A percentile compares a stretch with the other conserved stretches of the same genome.
Conservation (phyloP, 2,888 invertebrate genomes). For the Yponomeuta cagnagella region DNA sequence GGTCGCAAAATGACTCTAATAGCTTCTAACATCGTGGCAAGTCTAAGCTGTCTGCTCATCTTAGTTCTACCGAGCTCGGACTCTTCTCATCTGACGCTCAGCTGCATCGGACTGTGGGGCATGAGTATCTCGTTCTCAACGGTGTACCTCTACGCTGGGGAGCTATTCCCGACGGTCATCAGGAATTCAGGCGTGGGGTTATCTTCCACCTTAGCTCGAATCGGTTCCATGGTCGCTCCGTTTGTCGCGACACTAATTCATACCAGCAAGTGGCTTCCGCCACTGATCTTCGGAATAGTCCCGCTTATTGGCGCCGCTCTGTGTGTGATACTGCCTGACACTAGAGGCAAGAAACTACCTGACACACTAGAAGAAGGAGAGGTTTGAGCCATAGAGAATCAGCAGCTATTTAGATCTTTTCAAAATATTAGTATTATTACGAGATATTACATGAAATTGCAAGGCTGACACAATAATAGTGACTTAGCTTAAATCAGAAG, state of each 20-base stretch:
- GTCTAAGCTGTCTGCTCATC: slow-evolving; percentile 79
- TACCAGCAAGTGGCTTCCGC: slow-evolving; percentile 78
- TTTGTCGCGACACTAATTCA: slow-evolving; percentile 82
- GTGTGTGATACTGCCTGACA: slow-evolving; percentile 85
- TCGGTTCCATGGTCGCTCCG: slow-evolving; percentile 91
- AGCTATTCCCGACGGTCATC: slow-evolving; percentile 92
- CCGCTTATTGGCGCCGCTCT: slow-evolving; percentile 81
- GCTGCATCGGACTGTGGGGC: slow-evolving; percentile 86
- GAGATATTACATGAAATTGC: not conserved
- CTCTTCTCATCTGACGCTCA: slow-evolving; percentile 76
- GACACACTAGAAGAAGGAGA: slow-evolving; percentile 90
- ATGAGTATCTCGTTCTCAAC: slow-evolving; percentile 90
- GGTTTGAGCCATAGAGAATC: slow-evolving; percentile 25
- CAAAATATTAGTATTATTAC: not conserved
- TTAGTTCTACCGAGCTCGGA: slow-evolving; percentile 69
- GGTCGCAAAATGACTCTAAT: slow-evolving; percentile 82
- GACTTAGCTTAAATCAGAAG: too few relatives aligned
- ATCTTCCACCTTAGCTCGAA: slow-evolving; percentile 88
- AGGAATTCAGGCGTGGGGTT: slow-evolving; percentile 91
- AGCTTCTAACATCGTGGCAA: slow-evolving; percentile 78
- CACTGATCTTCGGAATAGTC: slow-evolving; percentile 82
- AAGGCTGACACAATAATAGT: too few relatives aligned
- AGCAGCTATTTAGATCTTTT: not conserved
- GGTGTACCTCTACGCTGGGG: slow-evolving; percentile 91
- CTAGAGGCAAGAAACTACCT: slow-evolving; percentile 83